A percentile compares a stretch with the other conserved stretches of the same genome.
Evolutionary conservation across 2,113 vertebrate species (phyloP).

Genomic region (Odocoileus virginianus): DNA sequence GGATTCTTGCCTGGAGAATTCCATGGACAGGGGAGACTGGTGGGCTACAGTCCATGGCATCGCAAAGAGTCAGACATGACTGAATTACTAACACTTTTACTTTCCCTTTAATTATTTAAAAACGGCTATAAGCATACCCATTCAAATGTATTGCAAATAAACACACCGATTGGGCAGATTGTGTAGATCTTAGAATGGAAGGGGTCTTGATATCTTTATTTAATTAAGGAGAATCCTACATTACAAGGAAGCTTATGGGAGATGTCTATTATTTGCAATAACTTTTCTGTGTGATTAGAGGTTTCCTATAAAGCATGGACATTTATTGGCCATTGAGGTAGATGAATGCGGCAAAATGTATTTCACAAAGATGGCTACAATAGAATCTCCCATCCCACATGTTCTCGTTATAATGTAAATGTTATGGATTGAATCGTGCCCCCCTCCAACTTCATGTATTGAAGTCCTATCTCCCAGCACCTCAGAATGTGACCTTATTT

Average conservation of each 20-base stretch:
- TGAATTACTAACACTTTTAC: background rate
- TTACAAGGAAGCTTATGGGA: background rate
- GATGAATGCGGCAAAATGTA: background rate
- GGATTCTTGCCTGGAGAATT: background rate
- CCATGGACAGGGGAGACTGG: background rate
- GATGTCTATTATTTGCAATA: background rate
- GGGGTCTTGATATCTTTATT: background rate
- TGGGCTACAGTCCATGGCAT: background rate
- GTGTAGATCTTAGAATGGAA: background rate
- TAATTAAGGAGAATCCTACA: slow-evolving; percentile 1
- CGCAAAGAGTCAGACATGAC: background rate
- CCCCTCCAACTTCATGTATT: background rate
- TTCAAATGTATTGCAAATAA: background rate
- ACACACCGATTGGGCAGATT: background rate
- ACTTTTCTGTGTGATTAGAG: background rate
- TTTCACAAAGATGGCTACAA: background rate
- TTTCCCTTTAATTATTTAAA: background rate
- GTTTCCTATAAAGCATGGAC: background rate
- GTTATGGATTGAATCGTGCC: background rate
- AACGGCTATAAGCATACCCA: background rate
- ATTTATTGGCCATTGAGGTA: background rate
- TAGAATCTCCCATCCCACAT: background rate
- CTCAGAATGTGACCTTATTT: background rate
- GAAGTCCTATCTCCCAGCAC: background rate
- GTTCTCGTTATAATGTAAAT: background rate